These are phyloP conservation scores for Petaurus breviceps DNA, from an alignment of 2,113 vertebrate species.

Conservation along the genomic window DNA sequence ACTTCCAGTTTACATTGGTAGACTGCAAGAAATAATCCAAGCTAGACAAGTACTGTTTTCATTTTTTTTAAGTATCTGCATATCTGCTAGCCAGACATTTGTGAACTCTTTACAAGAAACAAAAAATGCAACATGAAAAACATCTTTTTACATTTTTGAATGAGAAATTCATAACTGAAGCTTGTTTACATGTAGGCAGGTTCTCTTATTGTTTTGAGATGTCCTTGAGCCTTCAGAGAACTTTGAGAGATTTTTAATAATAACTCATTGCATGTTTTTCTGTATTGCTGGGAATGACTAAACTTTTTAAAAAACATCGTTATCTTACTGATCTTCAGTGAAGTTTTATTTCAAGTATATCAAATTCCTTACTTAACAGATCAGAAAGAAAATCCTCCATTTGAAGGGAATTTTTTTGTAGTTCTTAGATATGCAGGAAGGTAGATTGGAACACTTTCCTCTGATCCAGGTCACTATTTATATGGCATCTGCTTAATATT, in stretches of 20 bases:
- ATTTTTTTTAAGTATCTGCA: neutral
- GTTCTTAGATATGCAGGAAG: neutral
- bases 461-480: neutral
- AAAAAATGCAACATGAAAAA: neutral
- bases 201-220: neutral
- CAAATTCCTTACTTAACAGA: conserved; percentile 1
- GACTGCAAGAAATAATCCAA: neutral
- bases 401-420: neutral
- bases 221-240: neutral
- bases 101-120: neutral
- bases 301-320: neutral
- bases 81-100: neutral
- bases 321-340: neutral
- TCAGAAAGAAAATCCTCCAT: neutral
- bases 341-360: neutral
- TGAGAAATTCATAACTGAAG: neutral
- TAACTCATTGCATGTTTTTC: neutral
- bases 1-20: neutral
- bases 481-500: neutral
- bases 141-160: neutral
- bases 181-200: neutral
- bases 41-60: neutral
- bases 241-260: neutral
- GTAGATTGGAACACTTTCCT: neutral
- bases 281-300: conserved; percentile 6